Base-by-base conservation (phyloP, 2,797 vertebrate species). In the Sciurus vulgaris region DNA sequence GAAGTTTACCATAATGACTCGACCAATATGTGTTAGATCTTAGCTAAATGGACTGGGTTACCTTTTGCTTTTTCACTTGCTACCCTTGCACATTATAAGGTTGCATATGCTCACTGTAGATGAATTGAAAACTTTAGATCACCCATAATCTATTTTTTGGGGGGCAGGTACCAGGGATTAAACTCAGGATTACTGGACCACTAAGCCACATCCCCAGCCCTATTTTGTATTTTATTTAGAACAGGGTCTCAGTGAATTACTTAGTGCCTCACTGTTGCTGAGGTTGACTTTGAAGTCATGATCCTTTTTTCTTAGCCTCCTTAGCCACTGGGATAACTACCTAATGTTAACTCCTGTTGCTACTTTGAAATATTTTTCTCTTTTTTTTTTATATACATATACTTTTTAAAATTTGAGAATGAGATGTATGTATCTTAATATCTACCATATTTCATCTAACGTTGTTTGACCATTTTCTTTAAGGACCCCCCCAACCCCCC, bases 291-390 rank as follows among this genome's bases (percentile, higher is more conserved):
- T 47, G 44, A 47, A 47, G 7, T 47, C 7, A 47, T 47, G 44
- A 47, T 47, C 44, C 44, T 47, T 47, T 47, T 7, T 47, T 47
- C 44, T 47, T 47, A 47, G 44, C 44, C 44, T 47, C 44, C 44
- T 7, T 38, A 47, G 9, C 9, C 44, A 47, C 44, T 47, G 44
- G 44, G 44, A 47, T 47, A 65, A 89, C 41, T 47, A 65, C 44
- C 38, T 20, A 59, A 8, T 30, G 73, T 67, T 85, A 28, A 81
- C 20, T 87, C 59, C n/a, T 81, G 11, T 88, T 81, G 59, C 69
- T 78, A 41, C 17, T 95, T 91, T 95, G 28, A 95, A 92, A 79
- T 93, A 33, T 84, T 49, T 85, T 17, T 47, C 44, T 47, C 44
- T 47, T 7, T 86, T 86, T 88, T 86, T 88, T 85, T 89, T 86